These are phyloP conservation scores for Corythoichthys intestinalis DNA, from an alignment of 2,113 vertebrate genomes.

Conservation along the genomic window DNA sequence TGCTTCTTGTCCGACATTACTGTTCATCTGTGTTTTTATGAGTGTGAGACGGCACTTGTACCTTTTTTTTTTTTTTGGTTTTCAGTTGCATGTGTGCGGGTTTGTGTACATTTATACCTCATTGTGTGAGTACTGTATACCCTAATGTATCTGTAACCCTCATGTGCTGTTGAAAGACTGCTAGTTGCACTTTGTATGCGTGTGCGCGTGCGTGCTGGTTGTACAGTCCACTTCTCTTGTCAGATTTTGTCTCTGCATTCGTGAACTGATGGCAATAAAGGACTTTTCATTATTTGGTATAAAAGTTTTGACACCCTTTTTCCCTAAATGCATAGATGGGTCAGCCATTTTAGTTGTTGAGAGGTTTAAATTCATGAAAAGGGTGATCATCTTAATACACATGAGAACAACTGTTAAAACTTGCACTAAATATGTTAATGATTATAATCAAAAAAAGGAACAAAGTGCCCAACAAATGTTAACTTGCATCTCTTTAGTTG, in stretches of 20 bases:
- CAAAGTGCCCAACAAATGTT: no score
- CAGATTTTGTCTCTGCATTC: conserved; percentile 67
- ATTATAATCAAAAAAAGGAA: no score
- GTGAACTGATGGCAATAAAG: conserved; percentile 75
- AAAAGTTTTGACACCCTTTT: conserved; percentile 38
- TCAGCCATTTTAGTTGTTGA: no score
- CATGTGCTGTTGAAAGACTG: conserved; percentile 47
- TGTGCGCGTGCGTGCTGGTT: conserved; percentile 40
- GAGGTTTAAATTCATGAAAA: background rate
- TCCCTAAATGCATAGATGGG: no score
- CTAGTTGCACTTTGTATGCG: conserved; percentile 18
- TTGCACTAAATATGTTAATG: no score
- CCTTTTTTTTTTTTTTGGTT: conserved; percentile 24
- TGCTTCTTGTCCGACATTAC: conserved; percentile 61
- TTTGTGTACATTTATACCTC: conserved; percentile 66
- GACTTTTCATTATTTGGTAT: conserved; percentile 75
- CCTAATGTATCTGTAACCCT: conserved; percentile 51
- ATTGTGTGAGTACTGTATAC: conserved; percentile 66
- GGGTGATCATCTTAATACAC: no score
- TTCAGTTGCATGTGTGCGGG: conserved; percentile 56
- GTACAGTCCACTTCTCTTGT: conserved; percentile 64
- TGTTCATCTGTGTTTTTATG: conserved; percentile 60
- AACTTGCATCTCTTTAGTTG: no score
- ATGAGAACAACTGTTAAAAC: no score
- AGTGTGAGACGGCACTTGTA: conserved; percentile 57